Evolutionary conservation across 2,113 vertebrate genomes (phyloP), one percentile per base, ranked within the genome.

Genomic region (Egretta garzetta): DNA sequence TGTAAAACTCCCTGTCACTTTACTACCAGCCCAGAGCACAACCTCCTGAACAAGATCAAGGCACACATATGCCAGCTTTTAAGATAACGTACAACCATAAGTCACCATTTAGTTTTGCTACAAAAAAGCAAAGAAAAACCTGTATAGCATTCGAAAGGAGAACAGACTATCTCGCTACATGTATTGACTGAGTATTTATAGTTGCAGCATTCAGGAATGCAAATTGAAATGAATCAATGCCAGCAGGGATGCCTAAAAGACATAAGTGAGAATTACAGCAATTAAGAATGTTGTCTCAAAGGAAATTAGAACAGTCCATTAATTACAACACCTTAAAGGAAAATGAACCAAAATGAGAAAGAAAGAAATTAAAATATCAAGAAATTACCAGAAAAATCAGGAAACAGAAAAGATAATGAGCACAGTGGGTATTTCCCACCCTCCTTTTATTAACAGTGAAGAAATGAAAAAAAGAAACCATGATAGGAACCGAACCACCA

Each of bases 251-350:
- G 95, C 97, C 96, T 97, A 91, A 97, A 97, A 98, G 97, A 98
- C 89, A 14, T 91, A 96, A 97, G 96, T 94, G 98, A 98, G 97
- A 98, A 98, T 98, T 97, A 97, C 7, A 33, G 95, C 98, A 98
- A 98, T 98, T 98, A 98, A 97, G 93, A 95, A 97, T 84, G 85
- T 90, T 95, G 96, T 98, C 97, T 98, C 97, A 62, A 85, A 97
- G 97, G 97, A 98, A 98, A 98, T 98, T 93, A 98, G 96, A 94
- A 90, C 17, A 96, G 94, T 87, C 96, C 97, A 97, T 98, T 98
- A 98, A 98, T 98, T 98, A 97, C 96, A 93, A 95, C 86, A 95
- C 96, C 97, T 98, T 97, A 96, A 97, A 98, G 97, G 95, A 96
- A 98, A 96, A 98, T 93, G 80, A 94, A 96, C 39, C 76, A 95